These are phyloP conservation scores for Ametastegia equiseti DNA, from an alignment of 2,888 invertebrate genomes.

Conservation along the genomic window DNA sequence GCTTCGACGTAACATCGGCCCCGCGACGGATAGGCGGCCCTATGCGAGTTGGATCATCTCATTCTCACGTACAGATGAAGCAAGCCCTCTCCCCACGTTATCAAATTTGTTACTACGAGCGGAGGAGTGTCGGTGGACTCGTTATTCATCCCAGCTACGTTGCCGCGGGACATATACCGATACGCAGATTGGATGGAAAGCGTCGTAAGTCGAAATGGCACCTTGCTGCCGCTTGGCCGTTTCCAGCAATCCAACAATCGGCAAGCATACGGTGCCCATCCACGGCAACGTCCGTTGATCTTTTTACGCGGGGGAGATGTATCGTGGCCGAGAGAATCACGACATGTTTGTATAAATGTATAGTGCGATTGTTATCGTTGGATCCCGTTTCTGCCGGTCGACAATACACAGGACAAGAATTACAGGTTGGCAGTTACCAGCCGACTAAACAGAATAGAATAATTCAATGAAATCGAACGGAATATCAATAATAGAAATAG, in stretches of 20 bases:
- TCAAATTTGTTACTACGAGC: conserved; percentile 58
- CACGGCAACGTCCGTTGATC: not conserved
- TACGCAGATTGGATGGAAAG: not conserved
- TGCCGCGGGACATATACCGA: not conserved
- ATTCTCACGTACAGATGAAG: conserved; percentile 65
- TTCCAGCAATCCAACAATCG: not conserved
- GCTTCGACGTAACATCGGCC: conserved; percentile 56
- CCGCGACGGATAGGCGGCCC: conserved; percentile 60
- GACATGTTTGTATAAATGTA: conserved; percentile 73
- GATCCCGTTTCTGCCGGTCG: conserved; percentile 65
- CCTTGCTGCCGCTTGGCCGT: not conserved
- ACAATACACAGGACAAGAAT: conserved; percentile 56
- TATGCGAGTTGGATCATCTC: conserved; percentile 55
- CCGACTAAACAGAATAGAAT: conserved; percentile 10
- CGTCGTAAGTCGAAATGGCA: not conserved
- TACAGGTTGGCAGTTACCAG: too few relatives aligned
- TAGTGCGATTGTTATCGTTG: conserved; percentile 70
- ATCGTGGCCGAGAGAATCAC: conserved; percentile 56
- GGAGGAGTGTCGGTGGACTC: conserved; percentile 54
- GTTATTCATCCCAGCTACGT: not conserved
- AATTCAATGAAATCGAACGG: not conserved
- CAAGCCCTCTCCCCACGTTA: conserved; percentile 54
- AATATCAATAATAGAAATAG: not conserved
- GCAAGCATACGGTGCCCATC: not conserved
- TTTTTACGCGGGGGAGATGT: conserved; percentile 1